Base-by-base conservation (phyloP, 2,113 vertebrate genomes). In the Gavialis gangeticus region DNA sequence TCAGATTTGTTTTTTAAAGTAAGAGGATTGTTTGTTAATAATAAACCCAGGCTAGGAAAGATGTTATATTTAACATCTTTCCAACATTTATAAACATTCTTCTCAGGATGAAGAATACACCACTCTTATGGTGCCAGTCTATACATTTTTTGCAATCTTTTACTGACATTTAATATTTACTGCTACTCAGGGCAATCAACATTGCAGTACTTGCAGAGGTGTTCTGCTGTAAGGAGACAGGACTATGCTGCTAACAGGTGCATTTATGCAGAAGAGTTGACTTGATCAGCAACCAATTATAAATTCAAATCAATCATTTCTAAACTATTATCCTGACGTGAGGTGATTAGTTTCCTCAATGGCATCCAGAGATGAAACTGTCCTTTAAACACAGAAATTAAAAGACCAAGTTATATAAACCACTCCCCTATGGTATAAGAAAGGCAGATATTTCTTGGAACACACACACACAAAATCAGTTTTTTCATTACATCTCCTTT, bases 371-470 rank as follows among this genome's bases (percentile, higher is more conserved):
- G 94, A 79, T 71, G 69, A 77, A 88, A 64, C 2, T 54, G 30
- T 57, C 30, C 8, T 54, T 64, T 79, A 30, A 58, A 57, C 30
- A 84, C 84, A 76, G 79, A 54, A 76, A 89, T 84, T 1, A 64
- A 11, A 69, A 80, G 57, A 18, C 75, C 90, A 60, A 95, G 21
- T 18, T 67, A 73, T 19, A 79, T 24, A 91, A 90, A 5, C 5
- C 79, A 90, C 37, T 86, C 73, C 82, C 89, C 87, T 66, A n/a
- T 28, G 88, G 57, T 27, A 79, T 75, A 66, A 28, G 76, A 28
- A 92, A 95, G 85, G 54, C 56, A 60, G 19, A 59, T 34, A 58
- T 93, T 92, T 93, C 76, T 56, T 79, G 59, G 58, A 94, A 82
- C 90, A 75, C 46, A 46, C 46, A 46, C 46, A 46, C 46, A 46